Evolutionary conservation across 2,888 invertebrate species (phyloP).

Genomic region (Meandrusa payeni): DNA sequence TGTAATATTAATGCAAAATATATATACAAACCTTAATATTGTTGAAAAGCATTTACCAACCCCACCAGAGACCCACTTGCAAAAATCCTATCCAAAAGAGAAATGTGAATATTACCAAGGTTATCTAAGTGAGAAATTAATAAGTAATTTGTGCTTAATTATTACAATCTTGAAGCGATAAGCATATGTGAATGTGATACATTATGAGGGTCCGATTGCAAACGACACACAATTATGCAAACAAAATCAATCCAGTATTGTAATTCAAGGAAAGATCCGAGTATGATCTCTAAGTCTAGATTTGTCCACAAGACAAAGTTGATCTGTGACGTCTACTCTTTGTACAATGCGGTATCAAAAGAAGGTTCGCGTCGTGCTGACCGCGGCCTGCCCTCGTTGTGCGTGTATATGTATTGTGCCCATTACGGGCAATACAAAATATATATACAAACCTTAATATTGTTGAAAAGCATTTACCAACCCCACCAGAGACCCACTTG

Average conservation of each 20-base stretch:
- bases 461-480: constrained; percentile 70
- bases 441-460: constrained; percentile 71
- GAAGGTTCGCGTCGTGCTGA: constrained; percentile 31
- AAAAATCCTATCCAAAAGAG: constrained; percentile 40
- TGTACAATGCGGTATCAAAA: constrained; percentile 62
- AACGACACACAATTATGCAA: constrained; percentile 20
- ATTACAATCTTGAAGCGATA: constrained; percentile 22
- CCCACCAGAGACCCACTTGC: constrained; percentile 50
- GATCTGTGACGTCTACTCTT: constrained; percentile 57
- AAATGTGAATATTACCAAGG: constrained; percentile 28
- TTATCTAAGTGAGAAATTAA: constrained; percentile 30
- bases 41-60: constrained; percentile 69
- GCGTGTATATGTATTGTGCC: constrained; percentile 31
- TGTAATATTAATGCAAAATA: constrained; percentile 70
- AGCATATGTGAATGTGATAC: constrained; percentile 14
- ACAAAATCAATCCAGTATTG: constrained; percentile 39
- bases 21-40: constrained; percentile 70
- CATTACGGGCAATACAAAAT: constrained; percentile 54
- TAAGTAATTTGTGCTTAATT: constrained; percentile 25
- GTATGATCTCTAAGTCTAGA: constrained; percentile 50
- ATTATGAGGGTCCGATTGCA: constrained; percentile 8
- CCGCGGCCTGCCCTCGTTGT: constrained; percentile 33
- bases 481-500: constrained; percentile 49
- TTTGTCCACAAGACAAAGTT: constrained; percentile 51
- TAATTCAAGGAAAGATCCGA: constrained; percentile 36